Conservation (phyloP, 2,113 vertebrate genomes). For the Dipodomys ordii region DNA sequence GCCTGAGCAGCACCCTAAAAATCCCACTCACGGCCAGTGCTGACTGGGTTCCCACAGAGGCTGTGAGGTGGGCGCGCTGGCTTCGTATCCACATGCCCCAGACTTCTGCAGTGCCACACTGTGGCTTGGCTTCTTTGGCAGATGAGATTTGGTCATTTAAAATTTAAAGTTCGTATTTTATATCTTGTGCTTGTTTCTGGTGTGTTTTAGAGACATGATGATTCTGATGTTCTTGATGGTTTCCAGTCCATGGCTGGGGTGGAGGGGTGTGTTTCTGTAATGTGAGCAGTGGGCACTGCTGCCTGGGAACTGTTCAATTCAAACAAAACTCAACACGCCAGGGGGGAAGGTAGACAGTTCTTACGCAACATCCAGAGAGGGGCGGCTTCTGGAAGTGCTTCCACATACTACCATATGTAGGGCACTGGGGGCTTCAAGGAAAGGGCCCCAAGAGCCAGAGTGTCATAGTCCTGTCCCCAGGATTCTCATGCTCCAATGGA, state of each 20-base stretch:
- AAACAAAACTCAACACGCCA: not conserved
- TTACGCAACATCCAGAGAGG: not conserved
- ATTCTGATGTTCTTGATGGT: not conserved
- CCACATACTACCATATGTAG: rapidly evolving
- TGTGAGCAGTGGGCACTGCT: not conserved
- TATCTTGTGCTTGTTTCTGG: not conserved
- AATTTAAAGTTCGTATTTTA: not conserved
- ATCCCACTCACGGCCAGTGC: rapidly evolving
- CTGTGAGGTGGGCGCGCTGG: rapidly evolving
- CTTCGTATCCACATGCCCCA: rapidly evolving
- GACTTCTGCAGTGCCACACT: rapidly evolving
- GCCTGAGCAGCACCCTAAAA: rapidly evolving
- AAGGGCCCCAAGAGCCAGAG: not conserved
- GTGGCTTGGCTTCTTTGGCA: not conserved
- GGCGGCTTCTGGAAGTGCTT: not conserved
- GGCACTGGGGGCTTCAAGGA: not conserved
- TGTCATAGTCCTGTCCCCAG: not conserved
- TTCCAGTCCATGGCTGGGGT: not conserved
- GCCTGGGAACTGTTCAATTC: not conserved
- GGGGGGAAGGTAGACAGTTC: not conserved
- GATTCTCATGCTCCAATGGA: not conserved
- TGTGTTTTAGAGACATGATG: not conserved
- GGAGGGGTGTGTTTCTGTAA: not conserved
- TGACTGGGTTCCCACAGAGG: not conserved
- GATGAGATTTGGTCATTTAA: not conserved